Evolutionary conservation across 2,888 invertebrate genomes (phyloP).

Genomic region (Nemapogon koenigi): DNA sequence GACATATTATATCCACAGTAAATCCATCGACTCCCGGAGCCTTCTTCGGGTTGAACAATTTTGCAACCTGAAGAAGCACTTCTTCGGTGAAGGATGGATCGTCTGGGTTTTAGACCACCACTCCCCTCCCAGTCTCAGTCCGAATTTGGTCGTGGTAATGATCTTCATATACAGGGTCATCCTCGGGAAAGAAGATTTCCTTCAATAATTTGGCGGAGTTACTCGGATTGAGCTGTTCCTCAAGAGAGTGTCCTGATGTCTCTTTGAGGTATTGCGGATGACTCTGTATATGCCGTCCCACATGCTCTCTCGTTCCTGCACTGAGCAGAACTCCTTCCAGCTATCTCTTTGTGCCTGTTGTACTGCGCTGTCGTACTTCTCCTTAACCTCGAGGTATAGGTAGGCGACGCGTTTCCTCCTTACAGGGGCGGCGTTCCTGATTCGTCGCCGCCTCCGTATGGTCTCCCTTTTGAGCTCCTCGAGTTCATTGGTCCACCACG

Average conservation of each 20-base stretch:
- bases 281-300: not conserved
- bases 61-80: not conserved
- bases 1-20: not conserved
- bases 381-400: not conserved
- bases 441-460: not conserved
- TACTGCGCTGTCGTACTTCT: not conserved
- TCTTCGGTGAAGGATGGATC: not conserved
- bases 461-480: not conserved
- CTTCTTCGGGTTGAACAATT: not conserved
- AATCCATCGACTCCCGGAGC: slow-evolving; percentile 4
- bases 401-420: not conserved
- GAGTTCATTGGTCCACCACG: not conserved
- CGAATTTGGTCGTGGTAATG: not conserved
- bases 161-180: slow-evolving; percentile 7
- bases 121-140: not conserved
- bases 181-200: not conserved
- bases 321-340: not conserved
- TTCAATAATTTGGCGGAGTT: not conserved
- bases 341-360: not conserved
- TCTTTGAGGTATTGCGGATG: not conserved
- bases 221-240: not conserved
- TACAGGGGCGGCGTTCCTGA: not conserved
- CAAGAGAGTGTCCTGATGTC: not conserved
- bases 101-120: not conserved
- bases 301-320: not conserved